These are phyloP conservation scores for Rhyzopertha dominica DNA, from an alignment of 1,140 invertebrate genomes.

Conservation along the genomic window DNA sequence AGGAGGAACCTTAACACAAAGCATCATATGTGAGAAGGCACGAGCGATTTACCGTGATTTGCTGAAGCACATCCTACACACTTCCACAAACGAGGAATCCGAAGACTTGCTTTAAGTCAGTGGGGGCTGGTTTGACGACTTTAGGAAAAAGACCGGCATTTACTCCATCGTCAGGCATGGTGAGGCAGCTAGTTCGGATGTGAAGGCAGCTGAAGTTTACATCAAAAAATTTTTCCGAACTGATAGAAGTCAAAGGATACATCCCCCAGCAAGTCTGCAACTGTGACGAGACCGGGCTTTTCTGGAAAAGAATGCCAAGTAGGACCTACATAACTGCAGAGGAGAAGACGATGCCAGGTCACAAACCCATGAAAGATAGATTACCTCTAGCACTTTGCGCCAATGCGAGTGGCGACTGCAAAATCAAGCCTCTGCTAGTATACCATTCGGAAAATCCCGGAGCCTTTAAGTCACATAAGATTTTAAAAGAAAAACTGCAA, in stretches of 20 bases:
- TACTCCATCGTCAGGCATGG: constrained; percentile 25
- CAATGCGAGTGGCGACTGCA: constrained; percentile 44
- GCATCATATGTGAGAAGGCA: constrained; percentile 24
- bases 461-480: constrained; percentile 39
- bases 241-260: constrained; percentile 42
- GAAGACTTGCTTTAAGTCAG: constrained; percentile 31
- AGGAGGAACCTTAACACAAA: constrained; percentile 20
- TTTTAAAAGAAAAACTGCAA: constrained; percentile 35
- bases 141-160: constrained; percentile 26
- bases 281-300: constrained; percentile 44
- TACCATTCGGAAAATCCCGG: constrained; percentile 44
- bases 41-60: constrained; percentile 26
- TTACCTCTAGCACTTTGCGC: constrained; percentile 39
- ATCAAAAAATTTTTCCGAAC: constrained; percentile 38
- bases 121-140: constrained; percentile 35
- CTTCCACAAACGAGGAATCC: constrained; percentile 20
- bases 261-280: constrained; percentile 45
- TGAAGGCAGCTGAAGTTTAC: constrained; percentile 17
- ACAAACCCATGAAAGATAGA: constrained; percentile 26
- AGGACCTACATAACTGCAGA: constrained; percentile 35
- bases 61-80: constrained; percentile 22
- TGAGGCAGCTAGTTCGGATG: constrained; percentile 26
- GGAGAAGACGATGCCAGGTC: constrained; percentile 17
- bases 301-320: constrained; percentile 43
- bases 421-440: constrained; percentile 47